Base-by-base conservation (phyloP, 2,888 invertebrate genomes). In the Aporophyla nigra region DNA sequence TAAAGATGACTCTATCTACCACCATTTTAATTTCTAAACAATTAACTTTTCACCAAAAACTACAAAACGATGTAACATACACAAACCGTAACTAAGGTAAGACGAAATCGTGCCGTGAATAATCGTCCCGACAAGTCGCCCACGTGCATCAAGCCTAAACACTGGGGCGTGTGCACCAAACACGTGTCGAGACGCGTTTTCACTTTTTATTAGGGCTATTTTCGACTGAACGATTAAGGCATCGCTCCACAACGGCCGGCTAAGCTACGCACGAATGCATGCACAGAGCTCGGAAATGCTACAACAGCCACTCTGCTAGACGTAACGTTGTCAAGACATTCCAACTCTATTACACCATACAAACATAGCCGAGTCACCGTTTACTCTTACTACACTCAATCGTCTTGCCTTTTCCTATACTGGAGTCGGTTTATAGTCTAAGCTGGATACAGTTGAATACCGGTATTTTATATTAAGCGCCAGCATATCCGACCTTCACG, bases 131-230 rank as follows among this genome's bases (percentile, higher is more conserved):
- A 74, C 66, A 62, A 78, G 67, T 61, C 73, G 81, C 80, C 77
- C 80, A 86, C 79, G 84, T 83, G 84, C 56, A 67, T 58, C n/a
- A 61, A 62, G 75, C 83, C 86, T 84, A 84, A 85, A 86, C 75
- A 73, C n/a, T 78, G 66, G 67, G 72, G 63, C 82, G 62, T 74
- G 76, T 54, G 53, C 65, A 51, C 71, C 24, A 51, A 71, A 85
- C 84, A 85, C 87, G 83, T 86, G 82, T 73, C 58, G 53, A 61
- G 58, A 21, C 40, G 61, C 67, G 83, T 87, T 87, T 87, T 87
- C 87, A 87, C 87, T 87, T 87, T 87, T 87, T 87, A 87, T 87
- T 85, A 87, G 80, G 88, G 88, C 81, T 87, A 87, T 83, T 87
- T 85, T 80, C 69, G 77, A 80, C 83, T 78, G 78, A 53, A 61